phyloP scores from a whole-genome alignment of 1,140 invertebrate genomes.

The Sitophilus oryzae region DNA sequence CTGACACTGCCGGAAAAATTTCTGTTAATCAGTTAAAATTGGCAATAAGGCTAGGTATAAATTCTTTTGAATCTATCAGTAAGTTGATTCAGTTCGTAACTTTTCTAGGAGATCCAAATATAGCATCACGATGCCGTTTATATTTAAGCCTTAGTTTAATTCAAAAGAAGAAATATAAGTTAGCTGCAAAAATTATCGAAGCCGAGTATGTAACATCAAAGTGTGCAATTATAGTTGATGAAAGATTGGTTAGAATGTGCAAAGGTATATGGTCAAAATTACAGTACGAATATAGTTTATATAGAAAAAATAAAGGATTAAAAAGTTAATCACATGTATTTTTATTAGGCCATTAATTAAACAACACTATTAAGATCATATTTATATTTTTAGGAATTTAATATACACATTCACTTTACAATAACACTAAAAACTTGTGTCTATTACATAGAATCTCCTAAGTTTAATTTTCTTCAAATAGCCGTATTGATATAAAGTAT shows the following conservation, averaged over 20 bases:
- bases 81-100: background rate
- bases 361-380: background rate
- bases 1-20: constrained; percentile 79
- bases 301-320: constrained; percentile 5
- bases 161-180: constrained; percentile 64
- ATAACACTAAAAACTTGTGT: constrained; percentile 5
- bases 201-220: constrained; percentile 57
- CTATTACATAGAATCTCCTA: background rate
- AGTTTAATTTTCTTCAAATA: background rate
- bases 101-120: constrained; percentile 62
- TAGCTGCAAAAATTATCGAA: constrained; percentile 61
- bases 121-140: constrained; percentile 72
- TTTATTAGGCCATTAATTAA: constrained; percentile 7
- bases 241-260: constrained; percentile 69
- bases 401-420: constrained; percentile 8
- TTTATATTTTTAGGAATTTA: background rate
- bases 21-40: constrained; percentile 75
- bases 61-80: no score
- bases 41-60: constrained; percentile 56
- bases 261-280: constrained; percentile 77
- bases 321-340: background rate
- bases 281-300: constrained; percentile 50
- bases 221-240: constrained; percentile 47
- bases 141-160: constrained; percentile 84
- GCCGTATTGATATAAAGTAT: background rate